Evolutionary conservation across 1,140 invertebrate species (phyloP), one percentile per base, ranked within the genome.

Genomic region (Spodoptera frugiperda): DNA sequence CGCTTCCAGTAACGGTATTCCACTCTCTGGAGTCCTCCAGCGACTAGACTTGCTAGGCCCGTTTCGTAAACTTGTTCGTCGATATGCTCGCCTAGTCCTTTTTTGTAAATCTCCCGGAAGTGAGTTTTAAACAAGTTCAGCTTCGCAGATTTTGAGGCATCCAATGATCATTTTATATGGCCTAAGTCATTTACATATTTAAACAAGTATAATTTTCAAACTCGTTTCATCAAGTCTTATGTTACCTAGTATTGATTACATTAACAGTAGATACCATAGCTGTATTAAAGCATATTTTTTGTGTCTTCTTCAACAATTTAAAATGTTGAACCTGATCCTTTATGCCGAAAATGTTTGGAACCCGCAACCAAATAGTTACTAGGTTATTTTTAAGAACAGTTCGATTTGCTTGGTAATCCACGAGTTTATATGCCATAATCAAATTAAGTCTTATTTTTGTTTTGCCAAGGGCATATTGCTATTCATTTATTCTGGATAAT

Each of bases 1-100:
- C 81, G 82, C 86, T 81, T 83, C 77, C 63, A 80, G 67, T 90
- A 90, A 90, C 89, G 89, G 89, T 90, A 87, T 80, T 75, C 75
- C 49, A 51, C 72, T 81, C 78, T 83, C 82, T 81, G 81, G 61
- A 87, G 59, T 82, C 83, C 83, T 84, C 80, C 68, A 77, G 73
- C 77, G 70, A 77, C 78, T 82, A 83, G 82, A 86, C 82, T 78
- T 44, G 81, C 73, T 81, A 57, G 75, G 80, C 80, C 72, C 77
- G 83, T 82, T 87, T 84, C 76, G 77, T 76, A 85, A 89, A 85
- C 84, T 82, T 73, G 82, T 87, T 84, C 71, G 49, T 59, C 73
- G 70, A 79, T 78, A 82, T 85, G 70, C 78, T 72, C 48, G 80
- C 19, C 78, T 76, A 84, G 71, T 78, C 78, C 83, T 84, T 81